phyloP scores from a whole-genome alignment of 30 jellyfish, hydroid and myxozoan genomes.

The Cassiopea andromeda region DNA sequence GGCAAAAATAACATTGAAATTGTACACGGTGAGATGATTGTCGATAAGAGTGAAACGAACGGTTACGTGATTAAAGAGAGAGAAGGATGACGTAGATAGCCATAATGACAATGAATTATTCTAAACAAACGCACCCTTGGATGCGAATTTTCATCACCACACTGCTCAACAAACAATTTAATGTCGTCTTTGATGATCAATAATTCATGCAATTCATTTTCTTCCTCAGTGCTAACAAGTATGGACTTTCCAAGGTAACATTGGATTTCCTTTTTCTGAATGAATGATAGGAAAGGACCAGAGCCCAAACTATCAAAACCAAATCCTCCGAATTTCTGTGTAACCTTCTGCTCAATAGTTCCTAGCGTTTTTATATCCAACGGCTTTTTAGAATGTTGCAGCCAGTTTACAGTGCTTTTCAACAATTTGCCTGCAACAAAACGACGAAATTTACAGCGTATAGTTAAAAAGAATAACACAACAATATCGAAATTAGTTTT shows the following conservation, averaged over 20 bases:
- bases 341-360: slow-evolving; percentile 39
- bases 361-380: slow-evolving; percentile 21
- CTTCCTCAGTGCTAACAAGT: not conserved
- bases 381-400: slow-evolving; percentile 38
- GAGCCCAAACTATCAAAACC: slow-evolving; percentile 70
- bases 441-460: too few relatives aligned
- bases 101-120: not conserved
- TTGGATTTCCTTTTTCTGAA: slow-evolving; percentile 23
- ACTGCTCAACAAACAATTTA: slow-evolving; percentile 2
- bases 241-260: slow-evolving; percentile 2
- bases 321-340: slow-evolving; percentile 7
- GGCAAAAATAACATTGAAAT: too few relatives aligned
- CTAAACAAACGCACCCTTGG: not conserved
- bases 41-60: not conserved
- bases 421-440: slow-evolving; percentile 18
- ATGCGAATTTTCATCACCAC: not conserved
- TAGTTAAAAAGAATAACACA: too few relatives aligned
- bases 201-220: not conserved
- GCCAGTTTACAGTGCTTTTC: slow-evolving; percentile 27
- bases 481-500: too few relatives aligned
- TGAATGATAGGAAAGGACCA: slow-evolving; percentile 72
- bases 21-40: too few relatives aligned
- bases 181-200: not conserved
- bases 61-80: not conserved
- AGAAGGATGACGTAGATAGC: too few relatives aligned